Conservation (phyloP, 2,888 invertebrate genomes). For the Morpho achilles region DNA sequence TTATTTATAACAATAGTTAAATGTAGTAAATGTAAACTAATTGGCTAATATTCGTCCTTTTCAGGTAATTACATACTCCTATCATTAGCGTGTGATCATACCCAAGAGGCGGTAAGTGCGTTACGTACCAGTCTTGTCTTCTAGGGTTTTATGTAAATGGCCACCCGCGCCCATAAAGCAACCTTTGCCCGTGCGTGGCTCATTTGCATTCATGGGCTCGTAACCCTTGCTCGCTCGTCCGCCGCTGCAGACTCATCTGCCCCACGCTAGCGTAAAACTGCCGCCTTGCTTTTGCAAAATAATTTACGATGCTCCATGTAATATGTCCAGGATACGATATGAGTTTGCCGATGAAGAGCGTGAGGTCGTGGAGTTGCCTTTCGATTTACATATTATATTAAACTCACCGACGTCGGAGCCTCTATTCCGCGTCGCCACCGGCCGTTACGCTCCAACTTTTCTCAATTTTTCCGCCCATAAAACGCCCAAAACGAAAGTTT, state of each 20-base stretch:
- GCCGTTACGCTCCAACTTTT: conserved; percentile 77
- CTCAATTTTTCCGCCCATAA: conserved; percentile 78
- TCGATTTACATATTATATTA: conserved; percentile 80
- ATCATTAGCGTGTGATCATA: conserved; percentile 30
- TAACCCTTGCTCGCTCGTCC: conserved; percentile 71
- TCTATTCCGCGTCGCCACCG: conserved; percentile 65
- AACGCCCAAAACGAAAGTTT: conserved; percentile 74
- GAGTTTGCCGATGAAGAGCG: conserved; percentile 62
- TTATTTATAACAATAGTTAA: not conserved
- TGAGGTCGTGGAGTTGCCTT: conserved; percentile 67
- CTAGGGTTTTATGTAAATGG: conserved; percentile 72
- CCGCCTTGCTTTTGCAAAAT: conserved; percentile 68
- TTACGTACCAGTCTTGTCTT: conserved; percentile 48
- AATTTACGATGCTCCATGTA: conserved; percentile 74
- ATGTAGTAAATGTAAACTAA: conserved; percentile 7
- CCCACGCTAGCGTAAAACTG: conserved; percentile 61
- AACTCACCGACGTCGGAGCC: conserved; percentile 60
- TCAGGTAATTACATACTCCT: conserved; percentile 52
- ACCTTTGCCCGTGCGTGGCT: conserved; percentile 61
- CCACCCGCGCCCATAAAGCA: conserved; percentile 59
- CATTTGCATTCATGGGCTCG: conserved; percentile 79
- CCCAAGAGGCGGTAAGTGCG: conserved; percentile 53
- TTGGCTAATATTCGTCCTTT: conserved; percentile 23
- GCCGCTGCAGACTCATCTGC: conserved; percentile 57
- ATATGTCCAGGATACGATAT: conserved; percentile 70